Base-by-base conservation (phyloP, 2,888 invertebrate genomes). In the Pyrocoelia pectoralis region DNA sequence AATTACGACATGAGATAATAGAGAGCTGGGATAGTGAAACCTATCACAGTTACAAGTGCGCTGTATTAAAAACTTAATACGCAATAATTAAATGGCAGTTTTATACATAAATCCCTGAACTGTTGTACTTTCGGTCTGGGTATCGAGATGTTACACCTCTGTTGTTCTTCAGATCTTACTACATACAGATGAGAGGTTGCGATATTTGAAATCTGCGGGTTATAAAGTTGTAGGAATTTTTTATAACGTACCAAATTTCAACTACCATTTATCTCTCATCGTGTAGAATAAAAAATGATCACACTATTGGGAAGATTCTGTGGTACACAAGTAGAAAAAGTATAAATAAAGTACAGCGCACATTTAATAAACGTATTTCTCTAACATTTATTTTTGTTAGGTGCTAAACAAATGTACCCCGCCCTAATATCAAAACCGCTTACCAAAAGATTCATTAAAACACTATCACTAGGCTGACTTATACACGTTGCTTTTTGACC, bases 401-500 rank as follows among this genome's bases (percentile, higher is more conserved):
- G 90, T 80, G 91, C 89, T 83, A 92, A 86, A 83, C 94, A 94
- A 79, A 91, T 89, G 82, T 97, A 97, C 72, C 96, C 97, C 73
- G 95, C 93, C 84, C 92, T 92, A 80, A 93, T 91, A 83, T 97
- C 97, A 83, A 95, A 95, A 76, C 97, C 97, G 86, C 93, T 95
- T 84, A 97, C 92, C 85, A 97, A 87, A 73, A 97, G 89, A 85
- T 97, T 97, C 90, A 95, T 93, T 77, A 97, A 88, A 79, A 97
- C 96, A 82, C 92, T 92, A 72, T 89, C 89, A 58, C 88, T 89
- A 61, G 85, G 86, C 67, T 86, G 85, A 60, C 79, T 80, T 66
- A 77, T 77, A 65, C 80, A 80, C 5, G 80, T 77, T 10, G 80
- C 80, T 67, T 80, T 80, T 61, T 79, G 77, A 1, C 77, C 75